These are phyloP conservation scores for Ichneumoninae sp. DNA, from an alignment of 2,888 invertebrate genomes.

Conservation along the genomic window DNA sequence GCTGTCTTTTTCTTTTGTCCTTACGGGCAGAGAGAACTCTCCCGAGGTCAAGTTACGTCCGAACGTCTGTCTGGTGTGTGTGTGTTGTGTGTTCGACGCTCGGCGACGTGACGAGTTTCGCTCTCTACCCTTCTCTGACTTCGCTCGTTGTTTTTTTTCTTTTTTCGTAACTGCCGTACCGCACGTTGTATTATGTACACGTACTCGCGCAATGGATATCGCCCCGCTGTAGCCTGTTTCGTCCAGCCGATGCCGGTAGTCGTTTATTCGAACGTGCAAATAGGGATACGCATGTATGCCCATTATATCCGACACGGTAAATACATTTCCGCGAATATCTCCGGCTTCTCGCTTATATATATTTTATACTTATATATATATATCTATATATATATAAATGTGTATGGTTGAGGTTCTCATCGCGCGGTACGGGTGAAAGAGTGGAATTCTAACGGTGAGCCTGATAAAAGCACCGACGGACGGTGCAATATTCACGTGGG, in stretches of 20 bases:
- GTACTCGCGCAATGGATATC: neutral
- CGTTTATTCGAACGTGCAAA: constrained; percentile 59
- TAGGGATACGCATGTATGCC: constrained; percentile 22
- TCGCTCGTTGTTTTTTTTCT: neutral
- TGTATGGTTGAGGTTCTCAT: constrained; percentile 30
- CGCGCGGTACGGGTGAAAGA: constrained; percentile 10
- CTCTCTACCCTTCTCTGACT: neutral
- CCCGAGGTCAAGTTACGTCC: constrained; percentile 18
- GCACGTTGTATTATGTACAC: neutral
- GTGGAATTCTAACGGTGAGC: constrained; percentile 35
- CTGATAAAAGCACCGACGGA: constrained; percentile 27
- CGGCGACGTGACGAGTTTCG: constrained; percentile 7
- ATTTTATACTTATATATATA: neutral
- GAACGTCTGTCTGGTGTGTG: neutral
- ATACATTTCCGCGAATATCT: constrained; percentile 64
- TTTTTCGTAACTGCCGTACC: neutral
- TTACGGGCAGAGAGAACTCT: constrained; percentile 8
- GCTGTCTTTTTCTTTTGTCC: constrained; percentile 9
- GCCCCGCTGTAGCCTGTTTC: neutral
- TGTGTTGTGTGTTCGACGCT: constrained; percentile 12
- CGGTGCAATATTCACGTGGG: constrained; percentile 26
- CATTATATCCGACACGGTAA: constrained; percentile 55
- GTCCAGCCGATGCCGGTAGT: constrained; percentile 50
- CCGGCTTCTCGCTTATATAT: constrained; percentile 38
- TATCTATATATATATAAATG: neutral